phyloP scores from a whole-genome alignment of 2,797 vertebrate genomes.

The Sebastes oblongus region DNA sequence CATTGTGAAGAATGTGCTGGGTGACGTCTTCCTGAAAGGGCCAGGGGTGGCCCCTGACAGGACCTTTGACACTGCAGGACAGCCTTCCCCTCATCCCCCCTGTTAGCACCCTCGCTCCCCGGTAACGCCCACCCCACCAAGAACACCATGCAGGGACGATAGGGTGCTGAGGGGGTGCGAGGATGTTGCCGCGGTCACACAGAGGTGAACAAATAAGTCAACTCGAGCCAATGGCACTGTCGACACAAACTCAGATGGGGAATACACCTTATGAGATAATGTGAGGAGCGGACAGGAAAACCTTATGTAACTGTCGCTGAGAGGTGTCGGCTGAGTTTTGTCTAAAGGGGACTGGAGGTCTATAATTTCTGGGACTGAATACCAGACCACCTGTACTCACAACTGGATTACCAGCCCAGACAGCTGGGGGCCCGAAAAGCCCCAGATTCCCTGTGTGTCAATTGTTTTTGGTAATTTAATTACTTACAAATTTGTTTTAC shows the following conservation, averaged over 20 bases:
- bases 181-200: conserved; percentile 69
- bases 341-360: neutral
- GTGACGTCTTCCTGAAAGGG: conserved; percentile 74
- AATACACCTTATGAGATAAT: neutral
- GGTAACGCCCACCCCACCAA: conserved; percentile 56
- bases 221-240: conserved; percentile 5
- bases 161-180: conserved; percentile 18
- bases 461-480: neutral
- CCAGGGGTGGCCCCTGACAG: conserved; percentile 64
- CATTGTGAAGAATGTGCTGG: conserved; percentile 81
- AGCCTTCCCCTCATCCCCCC: conserved; percentile 59
- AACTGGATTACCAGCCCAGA: neutral
- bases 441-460: neutral
- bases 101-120: conserved; percentile 51
- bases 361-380: neutral
- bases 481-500: neutral
- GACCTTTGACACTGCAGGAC: conserved; percentile 79
- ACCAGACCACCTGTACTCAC: neutral
- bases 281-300: neutral
- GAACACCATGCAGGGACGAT: conserved; percentile 37
- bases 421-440: neutral
- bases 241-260: neutral
- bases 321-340: accelerated
- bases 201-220: conserved; percentile 71
- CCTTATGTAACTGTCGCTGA: neutral